phyloP scores from a whole-genome alignment of 2,113 vertebrate genomes.

The Phylloscopus trochiloides region DNA sequence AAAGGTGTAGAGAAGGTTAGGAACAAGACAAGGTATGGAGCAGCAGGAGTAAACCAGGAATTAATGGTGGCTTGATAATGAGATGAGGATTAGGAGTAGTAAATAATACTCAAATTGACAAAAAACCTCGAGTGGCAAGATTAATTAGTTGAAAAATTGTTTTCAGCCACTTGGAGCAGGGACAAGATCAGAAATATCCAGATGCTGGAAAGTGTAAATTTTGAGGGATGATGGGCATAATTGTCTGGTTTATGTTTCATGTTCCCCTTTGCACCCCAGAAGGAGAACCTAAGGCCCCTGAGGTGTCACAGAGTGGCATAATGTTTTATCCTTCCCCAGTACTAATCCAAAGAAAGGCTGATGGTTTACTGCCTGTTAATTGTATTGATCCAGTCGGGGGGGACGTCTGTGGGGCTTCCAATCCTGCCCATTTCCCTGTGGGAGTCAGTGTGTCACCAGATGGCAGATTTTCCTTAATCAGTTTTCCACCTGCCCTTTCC shows the following conservation, averaged over 20 bases:
- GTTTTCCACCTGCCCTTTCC: background rate
- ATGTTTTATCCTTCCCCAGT: background rate
- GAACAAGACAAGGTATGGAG: background rate
- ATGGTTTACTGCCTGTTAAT: background rate
- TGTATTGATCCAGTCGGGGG: background rate
- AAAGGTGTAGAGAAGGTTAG: background rate
- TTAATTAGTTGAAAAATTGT: background rate
- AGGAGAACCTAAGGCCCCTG: background rate
- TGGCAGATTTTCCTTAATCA: background rate
- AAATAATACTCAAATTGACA: background rate
- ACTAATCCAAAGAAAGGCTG: background rate
- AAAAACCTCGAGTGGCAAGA: background rate
- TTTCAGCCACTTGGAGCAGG: background rate
- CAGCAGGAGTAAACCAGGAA: background rate
- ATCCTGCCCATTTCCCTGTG: background rate
- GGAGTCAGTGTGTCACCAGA: background rate
- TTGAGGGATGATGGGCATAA: background rate
- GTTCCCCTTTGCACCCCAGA: background rate
- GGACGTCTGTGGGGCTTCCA: background rate
- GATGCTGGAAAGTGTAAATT: background rate
- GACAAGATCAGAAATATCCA: background rate
- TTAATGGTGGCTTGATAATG: background rate
- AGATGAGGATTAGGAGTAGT: background rate
- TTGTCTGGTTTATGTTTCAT: background rate
- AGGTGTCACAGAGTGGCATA: background rate